Conservation (phyloP, 1,140 invertebrate genomes). For the Anagrus nilaparvatae region DNA sequence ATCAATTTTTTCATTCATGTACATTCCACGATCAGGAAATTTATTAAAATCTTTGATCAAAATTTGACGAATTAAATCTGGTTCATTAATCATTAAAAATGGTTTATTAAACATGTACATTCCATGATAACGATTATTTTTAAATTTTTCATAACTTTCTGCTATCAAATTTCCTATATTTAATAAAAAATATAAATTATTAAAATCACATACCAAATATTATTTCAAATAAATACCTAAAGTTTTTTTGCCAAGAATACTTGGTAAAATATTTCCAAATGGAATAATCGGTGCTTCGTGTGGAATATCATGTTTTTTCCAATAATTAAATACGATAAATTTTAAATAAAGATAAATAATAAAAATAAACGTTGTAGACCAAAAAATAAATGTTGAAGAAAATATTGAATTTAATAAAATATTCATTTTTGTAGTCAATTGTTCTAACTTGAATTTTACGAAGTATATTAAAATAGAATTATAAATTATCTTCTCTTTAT, state of each 20-base stretch:
- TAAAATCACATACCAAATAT: not conserved
- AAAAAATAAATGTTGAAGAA: too few relatives aligned
- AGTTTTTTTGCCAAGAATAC: conserved; percentile 27
- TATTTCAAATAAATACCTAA: conserved; percentile 13
- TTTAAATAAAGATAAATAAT: conserved; percentile 10
- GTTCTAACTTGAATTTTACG: too few relatives aligned
- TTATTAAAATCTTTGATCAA: conserved; percentile 43
- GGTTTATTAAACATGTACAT: conserved; percentile 42
- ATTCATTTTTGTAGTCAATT: too few relatives aligned
- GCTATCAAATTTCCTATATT: conserved; percentile 17
- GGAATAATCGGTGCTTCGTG: conserved; percentile 27
- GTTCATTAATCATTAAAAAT: conserved; percentile 39
- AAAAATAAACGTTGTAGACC: conserved; percentile 1
- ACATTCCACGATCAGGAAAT: conserved; percentile 41
- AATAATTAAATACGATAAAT: conserved; percentile 7
- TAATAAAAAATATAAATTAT: not conserved
- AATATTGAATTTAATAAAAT: too few relatives aligned
- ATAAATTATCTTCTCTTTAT: too few relatives aligned
- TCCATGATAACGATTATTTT: conserved; percentile 29
- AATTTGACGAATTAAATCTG: conserved; percentile 40
- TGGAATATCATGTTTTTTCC: conserved; percentile 7
- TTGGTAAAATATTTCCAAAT: conserved; percentile 40
- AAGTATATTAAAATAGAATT: too few relatives aligned
- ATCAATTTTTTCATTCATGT: conserved; percentile 41
- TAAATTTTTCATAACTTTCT: conserved; percentile 18